Conservation (phyloP, 2,797 vertebrate genomes). For the Nannoperca australis region DNA sequence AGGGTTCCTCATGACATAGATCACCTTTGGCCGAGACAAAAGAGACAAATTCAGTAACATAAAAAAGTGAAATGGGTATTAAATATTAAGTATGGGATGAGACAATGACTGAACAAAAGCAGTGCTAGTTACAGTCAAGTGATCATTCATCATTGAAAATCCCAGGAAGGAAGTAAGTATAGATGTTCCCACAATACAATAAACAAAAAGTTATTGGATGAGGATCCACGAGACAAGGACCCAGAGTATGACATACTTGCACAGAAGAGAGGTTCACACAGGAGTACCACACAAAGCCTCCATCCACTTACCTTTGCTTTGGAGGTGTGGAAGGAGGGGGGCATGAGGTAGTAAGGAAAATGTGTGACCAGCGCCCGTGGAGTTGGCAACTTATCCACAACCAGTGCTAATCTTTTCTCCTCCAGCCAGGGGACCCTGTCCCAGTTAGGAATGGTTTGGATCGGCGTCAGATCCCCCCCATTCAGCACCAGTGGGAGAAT, state of each 20-base stretch:
- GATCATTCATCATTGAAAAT: neutral
- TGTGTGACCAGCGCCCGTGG: conserved; percentile 89
- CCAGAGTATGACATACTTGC: too few relatives aligned
- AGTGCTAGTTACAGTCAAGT: neutral
- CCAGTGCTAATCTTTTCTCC: conserved; percentile 65
- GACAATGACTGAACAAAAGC: neutral
- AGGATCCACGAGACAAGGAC: neutral
- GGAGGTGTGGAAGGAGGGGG: conserved; percentile 82
- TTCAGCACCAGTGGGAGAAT: conserved; percentile 86
- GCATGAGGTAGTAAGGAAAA: conserved; percentile 86
- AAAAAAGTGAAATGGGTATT: fast-evolving
- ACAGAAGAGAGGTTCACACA: fast-evolving
- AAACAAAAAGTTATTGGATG: neutral
- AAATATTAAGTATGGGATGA: neutral
- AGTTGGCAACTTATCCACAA: conserved; percentile 68
- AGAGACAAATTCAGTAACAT: neutral
- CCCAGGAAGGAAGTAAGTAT: neutral
- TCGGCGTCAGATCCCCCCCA: conserved; percentile 84
- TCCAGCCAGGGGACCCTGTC: conserved; percentile 91
- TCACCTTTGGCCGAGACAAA: conserved; percentile 74
- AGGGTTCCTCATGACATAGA: conserved; percentile 89
- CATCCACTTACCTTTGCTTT: conserved; percentile 87
- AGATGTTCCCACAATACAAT: neutral
- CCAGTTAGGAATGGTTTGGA: conserved; percentile 88
- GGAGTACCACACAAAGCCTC: neutral